Evolutionary conservation across 2,797 vertebrate species (phyloP), one percentile per base, ranked within the genome.

Genomic region (Helarctos malayanus): DNA sequence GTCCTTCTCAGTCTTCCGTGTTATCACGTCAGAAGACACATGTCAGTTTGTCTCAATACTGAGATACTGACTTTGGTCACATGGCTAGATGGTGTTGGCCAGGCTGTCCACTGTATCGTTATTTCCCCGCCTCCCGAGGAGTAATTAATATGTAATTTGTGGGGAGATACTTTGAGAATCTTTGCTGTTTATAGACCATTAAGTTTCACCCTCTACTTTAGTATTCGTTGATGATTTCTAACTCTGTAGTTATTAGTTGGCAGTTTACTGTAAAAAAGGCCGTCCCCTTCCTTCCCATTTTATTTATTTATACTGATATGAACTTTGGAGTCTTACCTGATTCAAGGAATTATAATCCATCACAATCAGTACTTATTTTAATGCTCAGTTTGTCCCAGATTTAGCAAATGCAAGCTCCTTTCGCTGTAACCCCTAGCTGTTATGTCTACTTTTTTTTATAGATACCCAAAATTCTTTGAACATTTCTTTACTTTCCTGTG

Each of bases 401-500:
- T 81, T 69, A 93, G 47, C n/a, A 68, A 92, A 9, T 12, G 13
- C 18, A 45, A 23, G 25, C 11, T 21, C 9, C 52, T 84, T 63
- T 32, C 7, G 2, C 61, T 35, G 5, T 5, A 56, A 45, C 6
- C 5, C 8, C 25, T 78, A 15, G 29, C 15, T 54, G 11, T 1
- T 81, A 35, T 59, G 21, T 88, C 54, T 82, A 82, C 18, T 15
- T 63, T 65, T n/a, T 18, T 65, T 47, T 75, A 29, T 47, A 82
- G 13, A 52, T 27, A 54, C 15, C 1, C 12, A 25, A 16, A 68
- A 41, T 61, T 85, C 75, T 75, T 45, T 82, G 84, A 86, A n/a
- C 61, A 52, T 47, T 85, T 83, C 82, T 89, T 84, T 68, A 75
- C 47, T 89, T 89, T 89, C 45, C 81, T 45, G 35, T 68, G 32